phyloP scores from a whole-genome alignment of 2,797 vertebrate species.

The Zalophus californianus region DNA sequence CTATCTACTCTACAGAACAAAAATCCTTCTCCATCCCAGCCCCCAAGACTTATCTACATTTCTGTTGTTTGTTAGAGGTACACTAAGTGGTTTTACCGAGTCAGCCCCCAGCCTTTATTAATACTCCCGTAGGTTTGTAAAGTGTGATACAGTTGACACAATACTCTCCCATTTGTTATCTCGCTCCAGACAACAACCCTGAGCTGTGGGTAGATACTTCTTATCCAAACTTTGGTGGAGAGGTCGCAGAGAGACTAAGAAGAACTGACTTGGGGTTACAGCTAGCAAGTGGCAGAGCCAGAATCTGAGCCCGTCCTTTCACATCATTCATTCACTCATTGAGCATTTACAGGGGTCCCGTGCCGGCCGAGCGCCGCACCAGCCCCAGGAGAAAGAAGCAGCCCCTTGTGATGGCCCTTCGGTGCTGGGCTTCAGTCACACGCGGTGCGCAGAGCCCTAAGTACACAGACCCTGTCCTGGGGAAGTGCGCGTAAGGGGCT shows the following conservation, averaged over 20 bases:
- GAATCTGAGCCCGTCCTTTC: neutral
- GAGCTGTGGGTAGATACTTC: neutral
- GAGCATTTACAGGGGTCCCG: neutral
- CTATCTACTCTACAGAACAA: neutral
- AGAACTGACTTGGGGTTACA: neutral
- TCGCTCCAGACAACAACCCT: neutral
- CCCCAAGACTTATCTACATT: neutral
- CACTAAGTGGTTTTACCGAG: neutral
- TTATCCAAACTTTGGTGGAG: neutral
- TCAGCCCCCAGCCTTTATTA: neutral
- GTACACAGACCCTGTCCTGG: neutral
- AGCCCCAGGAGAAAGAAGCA: accelerated
- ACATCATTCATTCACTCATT: neutral
- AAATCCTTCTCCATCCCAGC: neutral
- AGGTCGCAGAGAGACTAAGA: conserved; percentile 13
- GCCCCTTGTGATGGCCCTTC: neutral
- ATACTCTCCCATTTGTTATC: neutral
- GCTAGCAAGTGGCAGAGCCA: neutral
- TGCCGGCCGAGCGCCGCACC: neutral
- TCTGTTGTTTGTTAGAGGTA: neutral
- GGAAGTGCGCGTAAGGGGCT: neutral
- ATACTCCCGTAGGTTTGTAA: neutral
- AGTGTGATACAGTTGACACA: neutral
- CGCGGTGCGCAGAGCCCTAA: neutral
- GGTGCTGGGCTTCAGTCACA: neutral